Evolutionary conservation across 2,113 vertebrate genomes (phyloP).

Genomic region (Abramis brama): DNA sequence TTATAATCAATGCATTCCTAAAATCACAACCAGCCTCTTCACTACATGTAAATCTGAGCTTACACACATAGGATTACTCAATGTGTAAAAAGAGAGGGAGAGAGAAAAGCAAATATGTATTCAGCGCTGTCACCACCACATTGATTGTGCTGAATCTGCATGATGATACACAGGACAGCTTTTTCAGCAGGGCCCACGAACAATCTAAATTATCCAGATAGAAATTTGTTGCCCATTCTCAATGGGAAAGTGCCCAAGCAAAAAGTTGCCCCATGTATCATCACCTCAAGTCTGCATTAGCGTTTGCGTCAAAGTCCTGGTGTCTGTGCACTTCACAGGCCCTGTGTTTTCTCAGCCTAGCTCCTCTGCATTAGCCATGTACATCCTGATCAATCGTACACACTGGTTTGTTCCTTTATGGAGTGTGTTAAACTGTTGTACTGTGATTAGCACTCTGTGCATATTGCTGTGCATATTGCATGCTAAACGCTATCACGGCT

Average conservation of each 20-base stretch:
- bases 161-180: no score
- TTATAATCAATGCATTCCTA: slow-evolving; percentile 59
- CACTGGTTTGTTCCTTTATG: not conserved
- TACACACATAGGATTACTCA: not conserved
- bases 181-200: no score
- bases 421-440: slow-evolving; percentile 31
- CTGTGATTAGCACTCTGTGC: not conserved
- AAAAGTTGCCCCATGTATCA: no score
- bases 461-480: slow-evolving; percentile 12
- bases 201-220: no score
- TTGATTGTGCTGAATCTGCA: slow-evolving; percentile 63
- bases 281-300: slow-evolving; percentile 20
- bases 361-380: slow-evolving; percentile 52
- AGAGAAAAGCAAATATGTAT: not conserved
- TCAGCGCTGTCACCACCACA: slow-evolving; percentile 40
- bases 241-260: no score
- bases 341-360: slow-evolving; percentile 57
- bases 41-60: slow-evolving; percentile 60
- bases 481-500: slow-evolving; percentile 22
- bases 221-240: no score
- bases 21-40: slow-evolving; percentile 62
- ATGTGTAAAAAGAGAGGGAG: not conserved
- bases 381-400: slow-evolving; percentile 53
- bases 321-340: slow-evolving; percentile 46
- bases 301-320: not conserved